These are phyloP conservation scores for Stenopsyche tienmushanensis DNA, from an alignment of 1,140 invertebrate species.

Conservation along the genomic window DNA sequence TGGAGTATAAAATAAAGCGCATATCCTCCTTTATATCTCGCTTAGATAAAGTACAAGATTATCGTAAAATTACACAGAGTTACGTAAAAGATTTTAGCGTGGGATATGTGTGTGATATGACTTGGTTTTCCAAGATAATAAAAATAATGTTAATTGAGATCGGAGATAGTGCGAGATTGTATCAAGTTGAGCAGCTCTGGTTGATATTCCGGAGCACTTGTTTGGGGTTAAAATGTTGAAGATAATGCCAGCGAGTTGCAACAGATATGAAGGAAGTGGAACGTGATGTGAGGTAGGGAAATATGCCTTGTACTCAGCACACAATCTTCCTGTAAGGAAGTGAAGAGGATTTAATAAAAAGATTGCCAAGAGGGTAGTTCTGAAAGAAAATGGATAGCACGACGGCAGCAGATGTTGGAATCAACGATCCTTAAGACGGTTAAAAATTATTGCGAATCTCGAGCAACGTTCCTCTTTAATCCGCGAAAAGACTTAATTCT, in stretches of 20 bases:
- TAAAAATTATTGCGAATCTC: no score
- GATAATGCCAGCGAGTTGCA: constrained; percentile 27
- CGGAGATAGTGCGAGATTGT: no score
- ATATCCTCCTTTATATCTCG: no score
- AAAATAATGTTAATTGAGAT: no score
- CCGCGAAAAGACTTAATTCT: background rate
- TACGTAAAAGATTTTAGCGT: no score
- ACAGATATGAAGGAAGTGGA: constrained; percentile 23
- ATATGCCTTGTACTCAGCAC: constrained; percentile 17
- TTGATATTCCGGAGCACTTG: constrained; percentile 28
- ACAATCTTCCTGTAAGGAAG: constrained; percentile 24
- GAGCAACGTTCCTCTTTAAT: background rate
- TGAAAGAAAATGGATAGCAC: background rate
- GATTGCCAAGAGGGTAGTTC: background rate
- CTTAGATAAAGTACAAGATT: no score
- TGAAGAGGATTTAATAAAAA: constrained; percentile 15
- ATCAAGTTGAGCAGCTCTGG: constrained; percentile 18
- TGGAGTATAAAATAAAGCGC: no score
- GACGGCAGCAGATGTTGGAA: background rate
- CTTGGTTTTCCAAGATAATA: no score
- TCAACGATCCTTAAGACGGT: background rate
- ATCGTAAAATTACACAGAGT: no score
- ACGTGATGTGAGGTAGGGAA: constrained; percentile 5
- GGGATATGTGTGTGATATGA: no score
- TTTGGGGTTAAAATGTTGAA: constrained; percentile 26